These are phyloP conservation scores for Craterocephalus amniculus DNA, from an alignment of 2,797 vertebrate species.

Conservation along the genomic window DNA sequence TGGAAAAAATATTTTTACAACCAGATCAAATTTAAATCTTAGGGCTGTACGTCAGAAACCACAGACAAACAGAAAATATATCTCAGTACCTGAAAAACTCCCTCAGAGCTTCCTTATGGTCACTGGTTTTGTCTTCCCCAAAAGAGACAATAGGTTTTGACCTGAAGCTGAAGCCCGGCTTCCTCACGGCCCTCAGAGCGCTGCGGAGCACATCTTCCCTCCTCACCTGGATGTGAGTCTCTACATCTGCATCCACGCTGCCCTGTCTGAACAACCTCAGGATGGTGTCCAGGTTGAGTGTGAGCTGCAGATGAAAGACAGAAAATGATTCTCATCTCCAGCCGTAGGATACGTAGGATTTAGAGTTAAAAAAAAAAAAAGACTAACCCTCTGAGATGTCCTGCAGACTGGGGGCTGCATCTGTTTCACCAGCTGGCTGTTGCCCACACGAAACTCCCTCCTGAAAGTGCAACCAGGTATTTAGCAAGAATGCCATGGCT, in stretches of 20 bases:
- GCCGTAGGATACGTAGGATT: background rate
- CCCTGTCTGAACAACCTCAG: conserved; percentile 48
- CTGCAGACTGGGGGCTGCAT: background rate
- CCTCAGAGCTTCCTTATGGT: conserved; percentile 45
- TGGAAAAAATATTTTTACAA: conserved; percentile 3
- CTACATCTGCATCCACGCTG: background rate
- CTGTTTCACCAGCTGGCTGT: background rate
- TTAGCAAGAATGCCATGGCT: background rate
- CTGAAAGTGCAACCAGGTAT: conserved; percentile 20
- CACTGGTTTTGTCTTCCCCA: conserved; percentile 53
- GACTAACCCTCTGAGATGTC: conserved; percentile 43
- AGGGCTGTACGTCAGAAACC: background rate
- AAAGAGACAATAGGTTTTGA: conserved; percentile 60
- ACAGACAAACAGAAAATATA: background rate
- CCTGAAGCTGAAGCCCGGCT: conserved; percentile 65
- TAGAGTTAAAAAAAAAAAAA: background rate
- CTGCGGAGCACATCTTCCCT: conserved; percentile 47
- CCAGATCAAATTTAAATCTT: background rate
- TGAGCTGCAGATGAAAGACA: conserved; percentile 28
- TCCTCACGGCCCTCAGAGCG: conserved; percentile 50
- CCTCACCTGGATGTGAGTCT: conserved; percentile 41
- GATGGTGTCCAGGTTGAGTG: conserved; percentile 36
- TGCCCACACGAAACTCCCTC: conserved; percentile 23
- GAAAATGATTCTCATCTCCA: too few relatives aligned
- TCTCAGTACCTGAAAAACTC: conserved; percentile 79